Percentiles rank a stretch among this genome's conserved stretches.
phyloP scores from a whole-genome alignment of 2,888 invertebrate genomes.

The Oxytorus armatus region DNA sequence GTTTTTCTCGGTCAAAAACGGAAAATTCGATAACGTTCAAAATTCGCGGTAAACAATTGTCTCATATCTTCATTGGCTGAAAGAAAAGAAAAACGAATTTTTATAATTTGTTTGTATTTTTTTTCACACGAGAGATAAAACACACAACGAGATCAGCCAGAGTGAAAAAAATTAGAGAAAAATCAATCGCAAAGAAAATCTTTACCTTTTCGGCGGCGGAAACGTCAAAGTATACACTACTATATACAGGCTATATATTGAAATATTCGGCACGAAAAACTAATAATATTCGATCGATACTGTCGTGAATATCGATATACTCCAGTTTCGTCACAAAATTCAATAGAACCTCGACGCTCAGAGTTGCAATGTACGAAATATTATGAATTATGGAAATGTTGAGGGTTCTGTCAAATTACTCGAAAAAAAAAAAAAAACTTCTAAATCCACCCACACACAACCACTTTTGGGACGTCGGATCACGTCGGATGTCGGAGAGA shows the following conservation, averaged over 20 bases:
- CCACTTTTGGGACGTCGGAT: conserved; percentile 58
- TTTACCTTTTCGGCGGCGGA: conserved; percentile 61
- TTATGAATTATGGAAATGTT: conserved; percentile 3
- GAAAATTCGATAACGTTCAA: conserved; percentile 25
- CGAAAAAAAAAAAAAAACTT: not conserved
- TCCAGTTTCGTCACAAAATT: conserved; percentile 3
- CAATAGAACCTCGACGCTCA: not conserved
- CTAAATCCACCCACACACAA: conserved; percentile 26
- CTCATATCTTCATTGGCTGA: conserved; percentile 55
- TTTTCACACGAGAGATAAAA: not conserved
- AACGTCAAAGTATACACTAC: conserved; percentile 55
- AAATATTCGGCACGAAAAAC: conserved; percentile 28
- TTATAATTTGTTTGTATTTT: not conserved
- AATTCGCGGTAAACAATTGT: conserved; percentile 39
- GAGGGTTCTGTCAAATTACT: conserved; percentile 32
- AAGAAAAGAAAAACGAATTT: conserved; percentile 10
- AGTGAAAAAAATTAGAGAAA: conserved; percentile 19
- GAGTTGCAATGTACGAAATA: not conserved
- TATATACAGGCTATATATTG: conserved; percentile 29
- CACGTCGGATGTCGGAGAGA: conserved; percentile 9
- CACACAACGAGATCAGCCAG: not conserved
- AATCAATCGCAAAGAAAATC: conserved; percentile 54
- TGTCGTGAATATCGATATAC: conserved; percentile 9
- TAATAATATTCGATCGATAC: conserved; percentile 29
- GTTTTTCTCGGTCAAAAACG: conserved; percentile 15